Percentiles rank a stretch among this genome's conserved stretches.
These are phyloP conservation scores for Dolichomitus sp. DNA, from an alignment of 2,888 invertebrate species.

Conservation along the genomic window DNA sequence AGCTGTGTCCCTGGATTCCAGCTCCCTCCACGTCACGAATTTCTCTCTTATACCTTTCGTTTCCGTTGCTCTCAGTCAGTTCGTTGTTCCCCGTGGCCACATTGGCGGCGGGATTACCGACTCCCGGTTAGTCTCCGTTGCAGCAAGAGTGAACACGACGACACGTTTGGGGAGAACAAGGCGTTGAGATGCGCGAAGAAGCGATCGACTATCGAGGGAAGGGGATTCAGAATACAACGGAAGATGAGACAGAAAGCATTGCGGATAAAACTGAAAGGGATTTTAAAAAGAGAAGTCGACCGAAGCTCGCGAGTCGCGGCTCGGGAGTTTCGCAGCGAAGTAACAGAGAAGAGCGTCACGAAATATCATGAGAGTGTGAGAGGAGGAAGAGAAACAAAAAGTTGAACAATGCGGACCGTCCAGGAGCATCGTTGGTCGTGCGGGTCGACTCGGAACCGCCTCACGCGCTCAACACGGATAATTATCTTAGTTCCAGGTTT, in stretches of 20 bases:
- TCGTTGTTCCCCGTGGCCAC: constrained; percentile 36
- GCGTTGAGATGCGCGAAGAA: constrained; percentile 40
- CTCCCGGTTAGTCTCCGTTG: constrained; percentile 26
- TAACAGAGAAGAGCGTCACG: constrained; percentile 35
- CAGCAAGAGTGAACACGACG: constrained; percentile 36
- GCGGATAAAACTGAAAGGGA: constrained; percentile 56
- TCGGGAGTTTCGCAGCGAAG: constrained; percentile 7
- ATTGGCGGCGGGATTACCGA: constrained; percentile 29
- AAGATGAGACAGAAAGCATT: constrained; percentile 51
- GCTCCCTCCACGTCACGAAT: constrained; percentile 41
- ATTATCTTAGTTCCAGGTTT: constrained; percentile 84
- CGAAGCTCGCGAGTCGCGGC: constrained; percentile 10
- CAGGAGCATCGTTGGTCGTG: constrained; percentile 20
- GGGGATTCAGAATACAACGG: constrained; percentile 31
- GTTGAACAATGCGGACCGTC: constrained; percentile 77
- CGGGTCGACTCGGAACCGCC: constrained; percentile 44
- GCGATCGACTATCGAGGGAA: constrained; percentile 29
- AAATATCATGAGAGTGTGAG: constrained; percentile 35
- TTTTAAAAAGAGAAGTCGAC: constrained; percentile 28
- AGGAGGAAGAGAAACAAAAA: constrained; percentile 71
- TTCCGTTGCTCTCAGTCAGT: constrained; percentile 44
- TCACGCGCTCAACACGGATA: constrained; percentile 76
- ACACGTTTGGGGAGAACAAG: constrained; percentile 55
- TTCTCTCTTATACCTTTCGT: constrained; percentile 45
- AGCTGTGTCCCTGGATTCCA: constrained; percentile 76